Conservation (phyloP, 2,888 invertebrate species). For the Chymomyza caudatula region DNA sequence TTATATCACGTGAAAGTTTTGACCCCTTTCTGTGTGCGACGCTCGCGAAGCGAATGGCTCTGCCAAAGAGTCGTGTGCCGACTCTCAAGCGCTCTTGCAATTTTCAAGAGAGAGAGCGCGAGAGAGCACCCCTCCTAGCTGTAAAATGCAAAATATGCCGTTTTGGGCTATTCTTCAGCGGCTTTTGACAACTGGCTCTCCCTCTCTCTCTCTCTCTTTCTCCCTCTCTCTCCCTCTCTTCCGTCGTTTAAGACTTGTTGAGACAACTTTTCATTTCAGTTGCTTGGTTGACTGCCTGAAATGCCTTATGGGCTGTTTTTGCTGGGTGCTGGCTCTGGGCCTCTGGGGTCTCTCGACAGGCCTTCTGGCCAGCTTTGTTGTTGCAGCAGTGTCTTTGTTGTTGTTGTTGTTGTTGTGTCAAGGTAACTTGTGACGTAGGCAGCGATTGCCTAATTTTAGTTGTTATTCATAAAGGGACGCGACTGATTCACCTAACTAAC, state of each 20-base stretch:
- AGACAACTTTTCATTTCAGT: slow-evolving; percentile 67
- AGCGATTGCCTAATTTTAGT: slow-evolving; percentile 66
- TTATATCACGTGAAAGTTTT: slow-evolving; percentile 79
- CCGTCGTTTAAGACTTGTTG: slow-evolving; percentile 22
- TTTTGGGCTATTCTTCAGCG: slow-evolving; percentile 54
- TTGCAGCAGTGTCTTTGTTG: slow-evolving; percentile 15
- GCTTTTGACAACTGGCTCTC: slow-evolving; percentile 16
- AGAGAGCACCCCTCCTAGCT: slow-evolving; percentile 33
- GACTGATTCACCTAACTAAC: slow-evolving; percentile 47
- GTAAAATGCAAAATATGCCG: slow-evolving; percentile 60
- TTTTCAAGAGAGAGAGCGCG: background rate
- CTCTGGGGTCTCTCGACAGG: slow-evolving; percentile 24
- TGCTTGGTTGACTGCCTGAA: background rate
- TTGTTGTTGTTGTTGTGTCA: slow-evolving; percentile 56
- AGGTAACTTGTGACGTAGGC: slow-evolving; percentile 75
- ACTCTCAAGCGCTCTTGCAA: background rate
- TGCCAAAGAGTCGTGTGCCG: background rate
- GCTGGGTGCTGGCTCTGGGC: slow-evolving; percentile 45
- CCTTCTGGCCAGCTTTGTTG: slow-evolving; percentile 27
- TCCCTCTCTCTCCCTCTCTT: background rate
- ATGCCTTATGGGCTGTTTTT: slow-evolving; percentile 19
- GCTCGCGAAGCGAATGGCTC: background rate
- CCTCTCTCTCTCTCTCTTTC: slow-evolving; percentile 10
- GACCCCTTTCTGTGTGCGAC: slow-evolving; percentile 77
- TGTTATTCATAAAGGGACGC: slow-evolving; percentile 68